Evolutionary conservation across 2,888 invertebrate species (phyloP).

Genomic region (Lottia scabra): DNA sequence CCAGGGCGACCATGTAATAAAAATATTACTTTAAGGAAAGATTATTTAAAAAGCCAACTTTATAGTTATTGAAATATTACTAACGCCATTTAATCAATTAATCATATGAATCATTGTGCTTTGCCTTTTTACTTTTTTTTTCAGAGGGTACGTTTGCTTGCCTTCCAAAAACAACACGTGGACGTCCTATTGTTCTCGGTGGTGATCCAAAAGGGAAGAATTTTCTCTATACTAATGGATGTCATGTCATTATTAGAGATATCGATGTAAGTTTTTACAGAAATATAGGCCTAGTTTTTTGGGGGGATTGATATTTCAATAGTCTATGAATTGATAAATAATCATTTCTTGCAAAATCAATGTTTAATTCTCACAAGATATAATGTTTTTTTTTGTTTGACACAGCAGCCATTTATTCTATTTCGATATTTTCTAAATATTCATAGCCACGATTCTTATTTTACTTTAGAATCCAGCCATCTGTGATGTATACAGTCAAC

Average conservation of each 20-base stretch:
- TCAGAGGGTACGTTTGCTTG: constrained; percentile 79
- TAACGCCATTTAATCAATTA: too few species aligned
- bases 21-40: too few species aligned
- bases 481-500: constrained; percentile 96
- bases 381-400: neutral
- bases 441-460: neutral
- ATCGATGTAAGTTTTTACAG: constrained; percentile 78
- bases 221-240: constrained; percentile 96
- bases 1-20: too few species aligned
- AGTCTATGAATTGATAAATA: neutral
- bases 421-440: neutral
- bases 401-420: neutral
- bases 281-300: neutral
- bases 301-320: neutral
- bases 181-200: constrained; percentile 92
- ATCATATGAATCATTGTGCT: too few species aligned
- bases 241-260: constrained; percentile 96
- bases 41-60: too few species aligned
- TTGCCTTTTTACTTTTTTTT: constrained; percentile 45
- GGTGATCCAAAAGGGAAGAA: constrained; percentile 97
- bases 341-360: too few species aligned
- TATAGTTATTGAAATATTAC: too few species aligned
- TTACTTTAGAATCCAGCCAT: constrained; percentile 86
- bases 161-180: constrained; percentile 93
- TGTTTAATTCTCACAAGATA: too few species aligned